Percentiles rank a stretch among this genome's conserved stretches.
Evolutionary conservation across 2,888 invertebrate species (phyloP).

Genomic region (Heliconius hortense): DNA sequence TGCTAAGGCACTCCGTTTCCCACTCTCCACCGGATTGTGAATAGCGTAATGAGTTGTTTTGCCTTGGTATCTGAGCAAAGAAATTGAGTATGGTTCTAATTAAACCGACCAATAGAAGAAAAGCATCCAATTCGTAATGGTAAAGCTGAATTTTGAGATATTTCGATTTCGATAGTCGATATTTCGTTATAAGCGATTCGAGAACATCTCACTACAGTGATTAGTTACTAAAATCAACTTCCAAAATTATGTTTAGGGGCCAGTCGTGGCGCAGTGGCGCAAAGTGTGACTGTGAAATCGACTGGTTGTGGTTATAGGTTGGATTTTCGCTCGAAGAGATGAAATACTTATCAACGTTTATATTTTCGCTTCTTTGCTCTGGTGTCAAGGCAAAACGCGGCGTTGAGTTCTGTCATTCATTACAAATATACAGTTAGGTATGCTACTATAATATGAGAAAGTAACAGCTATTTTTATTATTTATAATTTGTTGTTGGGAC

Average conservation of each 20-base stretch:
- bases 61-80: not conserved
- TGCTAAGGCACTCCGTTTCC: not conserved
- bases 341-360: too few species aligned
- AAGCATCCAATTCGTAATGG: not conserved
- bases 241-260: too few species aligned
- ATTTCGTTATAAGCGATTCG: not conserved
- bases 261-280: too few species aligned
- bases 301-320: too few species aligned
- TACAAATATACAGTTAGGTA: too few species aligned
- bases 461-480: not conserved
- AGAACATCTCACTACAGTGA: not conserved
- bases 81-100: not conserved
- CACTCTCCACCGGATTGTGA: not conserved
- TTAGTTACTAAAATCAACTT: not conserved
- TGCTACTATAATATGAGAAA: too few species aligned
- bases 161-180: too few species aligned
- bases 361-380: too few species aligned
- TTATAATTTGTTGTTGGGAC: not conserved
- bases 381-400: too few species aligned
- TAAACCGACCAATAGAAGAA: not conserved
- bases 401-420: too few species aligned
- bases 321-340: too few species aligned
- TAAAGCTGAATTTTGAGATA: not conserved
- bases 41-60: not conserved
- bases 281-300: too few species aligned